Evolutionary conservation across 2,113 vertebrate species (phyloP).

Genomic region (Sebastes schlegelii): DNA sequence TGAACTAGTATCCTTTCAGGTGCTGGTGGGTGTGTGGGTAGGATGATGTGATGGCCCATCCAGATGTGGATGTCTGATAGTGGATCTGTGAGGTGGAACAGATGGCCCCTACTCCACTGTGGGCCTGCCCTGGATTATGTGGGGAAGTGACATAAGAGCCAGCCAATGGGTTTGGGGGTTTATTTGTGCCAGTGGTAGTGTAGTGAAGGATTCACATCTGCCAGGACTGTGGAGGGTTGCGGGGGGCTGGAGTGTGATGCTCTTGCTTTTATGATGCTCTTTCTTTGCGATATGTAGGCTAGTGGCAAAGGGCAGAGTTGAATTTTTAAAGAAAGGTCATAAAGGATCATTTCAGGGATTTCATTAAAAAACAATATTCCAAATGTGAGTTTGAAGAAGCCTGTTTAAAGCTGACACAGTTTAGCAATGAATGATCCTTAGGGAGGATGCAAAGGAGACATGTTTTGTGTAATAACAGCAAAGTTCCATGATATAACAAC

Average conservation of each 20-base stretch:
- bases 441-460: too few species aligned
- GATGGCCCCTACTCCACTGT: conserved; percentile 47
- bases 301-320: not conserved
- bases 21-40: conserved; percentile 5
- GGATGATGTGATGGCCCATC: conserved; percentile 1
- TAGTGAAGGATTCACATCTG: conserved; percentile 40
- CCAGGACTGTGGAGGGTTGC: conserved; percentile 18
- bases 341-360: too few species aligned
- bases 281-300: not conserved
- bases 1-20: not conserved
- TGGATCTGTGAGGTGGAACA: conserved; percentile 57
- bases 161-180: conserved; percentile 21
- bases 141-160: conserved; percentile 43
- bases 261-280: not conserved
- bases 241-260: not conserved
- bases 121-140: conserved; percentile 53
- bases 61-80: conserved; percentile 51
- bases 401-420: too few species aligned
- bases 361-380: too few species aligned
- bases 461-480: not conserved
- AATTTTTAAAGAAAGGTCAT: not conserved
- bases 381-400: too few species aligned
- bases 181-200: conserved; percentile 10
- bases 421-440: not conserved
- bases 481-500: not conserved